These are phyloP conservation scores for Mus spicilegus DNA, from an alignment of 2,113 vertebrate genomes.

Conservation along the genomic window DNA sequence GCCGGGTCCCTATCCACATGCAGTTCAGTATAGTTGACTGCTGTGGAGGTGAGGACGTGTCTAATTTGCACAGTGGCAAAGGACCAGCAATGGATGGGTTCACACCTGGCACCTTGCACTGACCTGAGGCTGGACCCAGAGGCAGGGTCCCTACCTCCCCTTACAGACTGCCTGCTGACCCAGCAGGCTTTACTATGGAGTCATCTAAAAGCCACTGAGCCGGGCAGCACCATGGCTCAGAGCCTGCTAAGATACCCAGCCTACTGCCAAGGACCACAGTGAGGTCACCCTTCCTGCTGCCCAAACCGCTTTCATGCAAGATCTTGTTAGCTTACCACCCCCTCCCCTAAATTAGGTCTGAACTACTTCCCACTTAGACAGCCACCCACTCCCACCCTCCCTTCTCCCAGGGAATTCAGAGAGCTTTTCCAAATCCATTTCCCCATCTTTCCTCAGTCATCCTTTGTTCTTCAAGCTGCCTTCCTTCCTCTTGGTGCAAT, in stretches of 20 bases:
- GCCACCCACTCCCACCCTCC: neutral
- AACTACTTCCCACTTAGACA: neutral
- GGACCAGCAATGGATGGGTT: neutral
- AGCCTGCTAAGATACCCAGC: neutral
- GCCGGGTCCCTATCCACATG: neutral
- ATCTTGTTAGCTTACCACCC: neutral
- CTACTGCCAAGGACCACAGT: neutral
- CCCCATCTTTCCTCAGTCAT: constrained; percentile 67
- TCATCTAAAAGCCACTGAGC: neutral
- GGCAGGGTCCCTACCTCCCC: neutral
- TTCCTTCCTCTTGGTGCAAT: constrained; percentile 68
- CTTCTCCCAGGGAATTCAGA: neutral
- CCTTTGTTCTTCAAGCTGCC: constrained; percentile 75
- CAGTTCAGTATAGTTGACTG: neutral
- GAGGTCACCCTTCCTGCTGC: neutral
- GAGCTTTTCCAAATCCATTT: constrained; percentile 74
- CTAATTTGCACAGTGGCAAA: neutral
- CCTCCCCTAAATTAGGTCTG: neutral
- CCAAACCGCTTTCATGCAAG: neutral
- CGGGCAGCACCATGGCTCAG: neutral
- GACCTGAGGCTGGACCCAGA: neutral
- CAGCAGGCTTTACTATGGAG: neutral
- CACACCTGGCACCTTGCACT: neutral
- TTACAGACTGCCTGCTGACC: neutral
- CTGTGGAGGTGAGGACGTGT: neutral